Conservation (phyloP, 2,888 invertebrate species). For the Melipona bicolor region DNA sequence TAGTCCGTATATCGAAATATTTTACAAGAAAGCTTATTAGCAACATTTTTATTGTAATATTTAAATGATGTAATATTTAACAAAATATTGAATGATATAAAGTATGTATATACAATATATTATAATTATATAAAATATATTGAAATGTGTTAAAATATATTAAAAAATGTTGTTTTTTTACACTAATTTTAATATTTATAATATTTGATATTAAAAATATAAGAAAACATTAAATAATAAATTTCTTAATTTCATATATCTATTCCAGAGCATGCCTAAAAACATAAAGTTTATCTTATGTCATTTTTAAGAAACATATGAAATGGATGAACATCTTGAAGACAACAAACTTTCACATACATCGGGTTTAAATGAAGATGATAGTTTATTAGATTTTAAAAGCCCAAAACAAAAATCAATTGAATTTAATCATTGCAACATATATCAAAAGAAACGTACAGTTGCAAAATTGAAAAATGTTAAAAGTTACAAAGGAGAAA, state of each 20-base stretch:
- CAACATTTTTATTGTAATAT: conserved; percentile 5
- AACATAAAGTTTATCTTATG: neutral
- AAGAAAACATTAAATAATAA: neutral
- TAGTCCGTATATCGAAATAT: neutral
- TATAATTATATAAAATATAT: conserved; percentile 1
- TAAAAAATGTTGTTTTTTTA: neutral
- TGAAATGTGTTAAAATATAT: neutral
- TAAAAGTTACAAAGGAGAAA: conserved; percentile 33
- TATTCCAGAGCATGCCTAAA: neutral
- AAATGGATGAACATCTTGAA: conserved; percentile 26
- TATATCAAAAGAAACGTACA: conserved; percentile 39
- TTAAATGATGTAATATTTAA: conserved; percentile 5
- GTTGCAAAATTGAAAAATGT: conserved; percentile 26
- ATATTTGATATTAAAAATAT: neutral
- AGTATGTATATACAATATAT: too few species aligned
- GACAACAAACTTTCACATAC: neutral
- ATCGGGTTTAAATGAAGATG: conserved; percentile 50
- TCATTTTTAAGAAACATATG: conserved; percentile 1
- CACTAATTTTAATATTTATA: neutral
- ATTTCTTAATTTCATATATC: conserved; percentile 11
- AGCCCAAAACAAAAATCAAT: conserved; percentile 71
- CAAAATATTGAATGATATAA: conserved; percentile 1
- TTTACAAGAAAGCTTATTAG: neutral
- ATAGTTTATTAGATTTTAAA: conserved; percentile 79
- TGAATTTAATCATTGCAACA: conserved; percentile 31